A percentile compares a stretch with the other conserved stretches of the same genome.
Conservation (phyloP, 2,888 invertebrate species). For the Gastracanthus pulcherrimus region DNA sequence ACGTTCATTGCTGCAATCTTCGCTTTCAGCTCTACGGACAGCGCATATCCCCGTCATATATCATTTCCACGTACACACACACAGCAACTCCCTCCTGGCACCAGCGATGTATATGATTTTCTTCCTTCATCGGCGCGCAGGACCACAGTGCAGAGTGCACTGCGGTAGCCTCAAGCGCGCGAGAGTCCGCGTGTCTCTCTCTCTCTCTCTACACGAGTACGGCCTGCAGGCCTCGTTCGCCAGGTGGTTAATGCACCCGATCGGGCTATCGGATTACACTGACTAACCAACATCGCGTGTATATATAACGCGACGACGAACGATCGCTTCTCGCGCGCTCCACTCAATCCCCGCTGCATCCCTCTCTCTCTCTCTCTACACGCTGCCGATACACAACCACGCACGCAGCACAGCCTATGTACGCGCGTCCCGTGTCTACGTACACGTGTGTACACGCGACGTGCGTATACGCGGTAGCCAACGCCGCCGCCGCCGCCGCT, state of each 20-base stretch:
- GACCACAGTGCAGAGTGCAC: not conserved
- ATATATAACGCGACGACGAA: not conserved
- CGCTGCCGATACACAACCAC: no score
- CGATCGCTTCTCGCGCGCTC: not conserved
- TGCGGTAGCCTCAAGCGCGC: no score
- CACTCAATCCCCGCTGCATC: not conserved
- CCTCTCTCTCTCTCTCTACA: no score
- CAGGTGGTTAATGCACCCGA: constrained; percentile 52
- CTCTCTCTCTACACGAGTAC: not conserved
- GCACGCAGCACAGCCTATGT: constrained; percentile 1
- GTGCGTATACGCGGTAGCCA: not conserved
- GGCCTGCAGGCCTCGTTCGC: constrained; percentile 35
- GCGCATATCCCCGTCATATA: no score
- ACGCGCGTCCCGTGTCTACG: not conserved
- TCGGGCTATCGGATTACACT: constrained; percentile 56
- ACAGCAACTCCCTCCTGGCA: no score
- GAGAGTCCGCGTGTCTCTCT: no score
- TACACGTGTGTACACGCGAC: not conserved
- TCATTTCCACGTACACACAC: not conserved
- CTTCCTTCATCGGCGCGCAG: not conserved
- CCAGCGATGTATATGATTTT: constrained; percentile 1
- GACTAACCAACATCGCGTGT: constrained; percentile 11
- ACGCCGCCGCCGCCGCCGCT: not conserved
- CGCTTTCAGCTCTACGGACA: no score
- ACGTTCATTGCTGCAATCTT: no score